phyloP scores from a whole-genome alignment of 1,140 invertebrate genomes.

The Achroia grisella region DNA sequence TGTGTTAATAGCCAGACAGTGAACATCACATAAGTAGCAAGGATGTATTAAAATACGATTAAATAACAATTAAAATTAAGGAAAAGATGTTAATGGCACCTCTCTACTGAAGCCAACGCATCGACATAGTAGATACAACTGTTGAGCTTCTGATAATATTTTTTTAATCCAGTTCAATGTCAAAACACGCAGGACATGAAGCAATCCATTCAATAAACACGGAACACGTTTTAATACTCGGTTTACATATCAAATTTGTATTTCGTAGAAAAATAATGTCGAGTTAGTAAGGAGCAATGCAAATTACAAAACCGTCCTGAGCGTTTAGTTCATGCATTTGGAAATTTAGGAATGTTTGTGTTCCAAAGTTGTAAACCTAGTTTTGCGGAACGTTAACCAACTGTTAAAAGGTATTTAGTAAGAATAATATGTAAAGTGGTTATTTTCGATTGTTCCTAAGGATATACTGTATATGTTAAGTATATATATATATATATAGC shows the following conservation, averaged over 20 bases:
- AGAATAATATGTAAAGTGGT: too few species aligned
- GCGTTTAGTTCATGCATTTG: slow-evolving; percentile 35
- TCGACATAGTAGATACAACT: background rate
- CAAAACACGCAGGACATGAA: slow-evolving; percentile 44
- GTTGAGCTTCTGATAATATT: too few species aligned
- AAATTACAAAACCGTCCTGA: slow-evolving; percentile 44
- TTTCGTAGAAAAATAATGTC: slow-evolving; percentile 48
- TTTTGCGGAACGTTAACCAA: slow-evolving; percentile 38
- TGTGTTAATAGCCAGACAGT: slow-evolving; percentile 47
- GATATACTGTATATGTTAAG: too few species aligned
- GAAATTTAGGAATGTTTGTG: slow-evolving; percentile 59
- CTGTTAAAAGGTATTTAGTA: background rate
- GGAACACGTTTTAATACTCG: background rate
- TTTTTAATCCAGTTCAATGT: slow-evolving; percentile 63
- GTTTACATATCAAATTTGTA: slow-evolving; percentile 32
- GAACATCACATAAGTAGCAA: slow-evolving; percentile 29
- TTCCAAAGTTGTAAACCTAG: slow-evolving; percentile 59
- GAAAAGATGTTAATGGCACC: slow-evolving; percentile 31
- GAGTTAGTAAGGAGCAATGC: slow-evolving; percentile 42
- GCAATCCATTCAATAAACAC: slow-evolving; percentile 34
- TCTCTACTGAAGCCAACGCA: too few species aligned
- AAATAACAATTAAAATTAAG: slow-evolving; percentile 40
- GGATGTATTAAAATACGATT: slow-evolving; percentile 59
- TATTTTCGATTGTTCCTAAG: too few species aligned
- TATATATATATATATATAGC: too few species aligned